Conservation (phyloP, 1,140 invertebrate genomes). For the Sinonovacula constricta region DNA sequence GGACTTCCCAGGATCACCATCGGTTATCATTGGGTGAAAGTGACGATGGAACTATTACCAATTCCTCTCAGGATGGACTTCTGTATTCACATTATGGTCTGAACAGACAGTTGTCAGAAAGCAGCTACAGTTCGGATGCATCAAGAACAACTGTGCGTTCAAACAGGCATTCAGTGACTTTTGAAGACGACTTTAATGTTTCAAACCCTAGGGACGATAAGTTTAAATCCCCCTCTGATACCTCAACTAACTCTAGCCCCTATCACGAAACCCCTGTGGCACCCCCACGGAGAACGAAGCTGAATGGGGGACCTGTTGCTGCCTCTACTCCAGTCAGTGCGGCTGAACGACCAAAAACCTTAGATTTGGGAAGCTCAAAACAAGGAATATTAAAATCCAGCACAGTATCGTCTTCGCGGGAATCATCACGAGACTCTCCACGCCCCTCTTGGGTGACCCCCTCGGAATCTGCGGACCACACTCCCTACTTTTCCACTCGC, state of each 20-base stretch:
- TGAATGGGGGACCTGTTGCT: conserved; percentile 50
- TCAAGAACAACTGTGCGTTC: conserved; percentile 71
- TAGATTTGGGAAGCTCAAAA: conserved; percentile 56
- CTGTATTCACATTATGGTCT: conserved; percentile 35
- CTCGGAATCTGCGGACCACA: conserved; percentile 57
- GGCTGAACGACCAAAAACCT: conserved; percentile 57
- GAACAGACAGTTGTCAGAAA: conserved; percentile 71
- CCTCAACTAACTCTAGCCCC: conserved; percentile 83
- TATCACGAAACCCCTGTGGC: conserved; percentile 80
- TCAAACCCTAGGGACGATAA: conserved; percentile 62
- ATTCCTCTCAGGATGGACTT: conserved; percentile 32
- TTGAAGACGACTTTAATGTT: conserved; percentile 73
- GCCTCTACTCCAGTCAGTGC: background rate
- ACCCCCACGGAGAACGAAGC: conserved; percentile 52
- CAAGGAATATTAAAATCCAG: conserved; percentile 54
- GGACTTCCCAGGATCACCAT: conserved; percentile 59
- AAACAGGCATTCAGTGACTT: conserved; percentile 75
- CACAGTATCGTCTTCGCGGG: conserved; percentile 45
- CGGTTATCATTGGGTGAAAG: conserved; percentile 64
- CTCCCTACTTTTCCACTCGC: conserved; percentile 70
- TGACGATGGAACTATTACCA: conserved; percentile 64
- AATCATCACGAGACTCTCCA: conserved; percentile 49
- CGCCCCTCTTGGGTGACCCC: conserved; percentile 47
- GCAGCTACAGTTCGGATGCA: conserved; percentile 72
- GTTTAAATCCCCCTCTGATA: conserved; percentile 84